Evolutionary conservation across 2,797 vertebrate species (phyloP).

Genomic region (Cephalopachus bancanus): DNA sequence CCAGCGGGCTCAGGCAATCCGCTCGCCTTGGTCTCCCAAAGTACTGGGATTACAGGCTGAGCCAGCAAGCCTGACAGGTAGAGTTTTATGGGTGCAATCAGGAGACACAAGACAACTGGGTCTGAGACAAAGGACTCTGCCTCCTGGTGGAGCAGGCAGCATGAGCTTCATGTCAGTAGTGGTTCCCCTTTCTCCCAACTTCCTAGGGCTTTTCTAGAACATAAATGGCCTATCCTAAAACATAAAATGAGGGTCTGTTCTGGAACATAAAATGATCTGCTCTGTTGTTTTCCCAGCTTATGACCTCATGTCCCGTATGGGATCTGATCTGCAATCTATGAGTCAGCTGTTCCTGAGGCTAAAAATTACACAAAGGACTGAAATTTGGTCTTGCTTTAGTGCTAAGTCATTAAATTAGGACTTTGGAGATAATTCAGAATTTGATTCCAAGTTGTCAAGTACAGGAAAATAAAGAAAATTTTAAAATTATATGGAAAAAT

Average conservation of each 20-base stretch:
- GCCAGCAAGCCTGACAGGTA: neutral
- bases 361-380: conserved; percentile 47
- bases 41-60: too few species aligned
- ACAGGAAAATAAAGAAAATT: conserved; percentile 32
- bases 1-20: too few species aligned
- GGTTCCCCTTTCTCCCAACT: neutral
- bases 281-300: conserved; percentile 27
- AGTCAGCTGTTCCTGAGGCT: conserved; percentile 60
- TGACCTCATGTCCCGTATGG: neutral
- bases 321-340: conserved; percentile 28
- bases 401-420: conserved; percentile 50
- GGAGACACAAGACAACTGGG: neutral
- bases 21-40: too few species aligned
- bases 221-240: conserved; percentile 26
- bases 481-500: conserved; percentile 1
- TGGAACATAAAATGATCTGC: conserved; percentile 12
- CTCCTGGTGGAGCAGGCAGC: neutral
- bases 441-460: conserved; percentile 38
- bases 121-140: neutral
- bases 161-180: neutral
- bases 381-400: conserved; percentile 20
- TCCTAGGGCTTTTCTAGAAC: conserved; percentile 5
- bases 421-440: conserved; percentile 56
- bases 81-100: neutral
- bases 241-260: neutral